These are phyloP conservation scores for Schizothorax lantsangensis DNA, from an alignment of 2,797 vertebrate genomes.

Conservation along the genomic window DNA sequence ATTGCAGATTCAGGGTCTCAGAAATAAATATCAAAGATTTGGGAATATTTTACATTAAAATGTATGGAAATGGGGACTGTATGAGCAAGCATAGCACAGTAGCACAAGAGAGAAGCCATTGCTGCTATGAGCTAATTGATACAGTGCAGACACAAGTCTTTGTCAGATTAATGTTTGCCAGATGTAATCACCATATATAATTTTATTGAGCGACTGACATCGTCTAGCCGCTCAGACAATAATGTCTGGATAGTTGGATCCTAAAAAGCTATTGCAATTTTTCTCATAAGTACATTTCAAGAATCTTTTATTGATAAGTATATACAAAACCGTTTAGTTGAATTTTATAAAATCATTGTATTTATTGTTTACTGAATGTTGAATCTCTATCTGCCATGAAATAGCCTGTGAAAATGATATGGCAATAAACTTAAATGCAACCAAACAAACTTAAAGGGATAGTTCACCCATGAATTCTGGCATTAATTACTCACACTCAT, in stretches of 20 bases:
- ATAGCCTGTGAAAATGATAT: not conserved
- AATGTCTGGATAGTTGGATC: not conserved
- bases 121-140: not conserved
- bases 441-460: not conserved
- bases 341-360: not conserved
- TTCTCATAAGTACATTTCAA: not conserved
- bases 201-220: not conserved
- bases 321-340: not conserved
- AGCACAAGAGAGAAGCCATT: not conserved
- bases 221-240: not conserved
- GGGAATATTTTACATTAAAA: not conserved
- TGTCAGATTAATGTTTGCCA: constrained; percentile 7
- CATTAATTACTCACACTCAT: not conserved
- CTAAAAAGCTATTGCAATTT: not conserved
- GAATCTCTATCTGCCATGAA: not conserved
- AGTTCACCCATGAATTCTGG: not conserved
- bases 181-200: not conserved
- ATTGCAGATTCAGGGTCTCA: not conserved
- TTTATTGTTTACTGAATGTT: not conserved
- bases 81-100: not conserved
- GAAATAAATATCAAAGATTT: not conserved
- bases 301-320: not conserved
- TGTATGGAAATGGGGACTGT: not conserved
- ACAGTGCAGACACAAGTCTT: constrained; percentile 4
- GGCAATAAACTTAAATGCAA: not conserved